Evolutionary conservation across 2,888 invertebrate species (phyloP).

Genomic region (Dolichomitus sp.): DNA sequence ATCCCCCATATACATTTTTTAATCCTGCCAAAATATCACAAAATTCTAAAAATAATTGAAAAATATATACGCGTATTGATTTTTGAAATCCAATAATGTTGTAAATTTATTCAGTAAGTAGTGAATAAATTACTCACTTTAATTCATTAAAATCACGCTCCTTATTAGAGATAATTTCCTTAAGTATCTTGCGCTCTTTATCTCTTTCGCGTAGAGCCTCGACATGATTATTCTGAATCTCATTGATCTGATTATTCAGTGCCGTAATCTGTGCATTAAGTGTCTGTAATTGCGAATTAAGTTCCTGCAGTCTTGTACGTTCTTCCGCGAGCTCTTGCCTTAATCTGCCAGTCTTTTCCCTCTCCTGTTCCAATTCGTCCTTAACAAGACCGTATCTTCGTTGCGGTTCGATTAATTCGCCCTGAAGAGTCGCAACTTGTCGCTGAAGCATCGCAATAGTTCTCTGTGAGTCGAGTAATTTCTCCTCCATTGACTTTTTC

Average conservation of each 20-base stretch:
- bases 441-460: conserved; percentile 76
- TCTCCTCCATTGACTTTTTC: conserved; percentile 77
- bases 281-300: conserved; percentile 76
- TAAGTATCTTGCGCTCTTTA: conserved; percentile 76
- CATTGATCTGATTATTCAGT: conserved; percentile 77
- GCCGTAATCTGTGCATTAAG: conserved; percentile 75
- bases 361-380: conserved; percentile 79
- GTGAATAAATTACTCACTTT: conserved; percentile 72
- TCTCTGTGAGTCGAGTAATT: conserved; percentile 75
- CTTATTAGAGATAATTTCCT: conserved; percentile 75
- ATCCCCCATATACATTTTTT: no score
- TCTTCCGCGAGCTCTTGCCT: conserved; percentile 78
- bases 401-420: conserved; percentile 81
- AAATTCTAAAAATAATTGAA: not conserved
- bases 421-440: conserved; percentile 76
- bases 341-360: conserved; percentile 73
- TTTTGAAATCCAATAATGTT: no score
- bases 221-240: conserved; percentile 75
- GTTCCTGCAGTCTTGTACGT: conserved; percentile 75
- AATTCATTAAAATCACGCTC: conserved; percentile 78
- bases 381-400: conserved; percentile 78
- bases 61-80: no score
- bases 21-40: not conserved
- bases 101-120: not conserved
- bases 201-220: conserved; percentile 77